phyloP scores from a whole-genome alignment of 2,113 vertebrate species.

The Thalassoma bifasciatum region DNA sequence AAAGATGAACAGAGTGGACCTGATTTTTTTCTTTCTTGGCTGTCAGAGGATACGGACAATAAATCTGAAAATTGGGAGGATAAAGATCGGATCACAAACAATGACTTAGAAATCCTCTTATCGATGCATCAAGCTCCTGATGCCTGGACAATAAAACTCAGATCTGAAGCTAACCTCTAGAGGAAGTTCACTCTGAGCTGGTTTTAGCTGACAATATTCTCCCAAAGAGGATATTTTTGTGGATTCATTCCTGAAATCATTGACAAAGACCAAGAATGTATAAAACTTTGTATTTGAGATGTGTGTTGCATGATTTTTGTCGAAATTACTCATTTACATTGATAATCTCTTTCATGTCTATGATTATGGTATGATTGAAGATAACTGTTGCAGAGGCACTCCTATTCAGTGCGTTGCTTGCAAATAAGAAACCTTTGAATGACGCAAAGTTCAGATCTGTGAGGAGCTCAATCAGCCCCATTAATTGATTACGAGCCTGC shows the following conservation, averaged over 20 bases:
- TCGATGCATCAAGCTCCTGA: background rate
- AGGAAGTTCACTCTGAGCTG: background rate
- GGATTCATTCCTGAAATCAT: too few relatives aligned
- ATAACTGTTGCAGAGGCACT: background rate
- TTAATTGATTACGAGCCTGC: conserved; percentile 31
- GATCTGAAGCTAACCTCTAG: background rate
- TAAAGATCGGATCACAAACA: conserved; percentile 7
- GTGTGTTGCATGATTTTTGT: too few relatives aligned
- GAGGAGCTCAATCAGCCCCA: conserved; percentile 9
- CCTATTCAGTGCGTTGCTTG: background rate
- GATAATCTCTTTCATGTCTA: background rate
- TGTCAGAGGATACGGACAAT: background rate
- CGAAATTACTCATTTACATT: background rate
- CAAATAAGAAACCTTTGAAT: background rate
- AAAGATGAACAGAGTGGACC: background rate
- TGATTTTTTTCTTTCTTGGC: background rate
- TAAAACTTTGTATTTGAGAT: too few relatives aligned
- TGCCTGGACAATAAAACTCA: conserved; percentile 9
- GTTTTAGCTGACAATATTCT: too few relatives aligned
- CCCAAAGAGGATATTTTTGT: too few relatives aligned
- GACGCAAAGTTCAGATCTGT: conserved; percentile 1
- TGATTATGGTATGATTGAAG: background rate
- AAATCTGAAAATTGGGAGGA: conserved; percentile 1
- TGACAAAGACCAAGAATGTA: background rate
- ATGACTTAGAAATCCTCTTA: background rate